These are phyloP conservation scores for Myotis daubentonii DNA, from an alignment of 2,797 vertebrate species.

Conservation along the genomic window DNA sequence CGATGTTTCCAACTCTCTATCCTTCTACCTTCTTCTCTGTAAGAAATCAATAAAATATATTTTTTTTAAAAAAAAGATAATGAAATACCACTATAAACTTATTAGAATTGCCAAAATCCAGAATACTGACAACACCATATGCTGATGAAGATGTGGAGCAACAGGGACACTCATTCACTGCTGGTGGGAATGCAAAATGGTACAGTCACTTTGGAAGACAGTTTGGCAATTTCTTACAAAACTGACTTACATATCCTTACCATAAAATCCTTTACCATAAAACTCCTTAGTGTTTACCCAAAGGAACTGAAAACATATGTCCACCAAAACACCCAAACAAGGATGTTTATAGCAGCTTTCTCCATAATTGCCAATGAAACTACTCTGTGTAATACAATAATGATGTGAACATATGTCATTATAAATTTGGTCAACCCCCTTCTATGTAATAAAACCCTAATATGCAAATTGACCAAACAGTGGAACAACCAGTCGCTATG, in stretches of 20 bases:
- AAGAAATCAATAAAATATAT: no score
- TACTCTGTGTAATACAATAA: not conserved
- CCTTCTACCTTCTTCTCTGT: no score
- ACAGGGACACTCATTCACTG: not conserved
- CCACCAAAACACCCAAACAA: not conserved
- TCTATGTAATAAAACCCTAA: no score
- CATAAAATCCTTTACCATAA: not conserved
- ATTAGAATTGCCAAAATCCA: not conserved
- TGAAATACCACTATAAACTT: not conserved
- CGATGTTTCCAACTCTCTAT: no score
- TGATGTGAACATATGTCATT: not conserved
- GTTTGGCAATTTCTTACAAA: not conserved
- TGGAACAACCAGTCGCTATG: no score
- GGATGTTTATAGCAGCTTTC: not conserved
- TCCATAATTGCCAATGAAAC: not conserved
- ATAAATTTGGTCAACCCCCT: not conserved
- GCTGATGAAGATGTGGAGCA: not conserved
- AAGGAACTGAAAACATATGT: not conserved
- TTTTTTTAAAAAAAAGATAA: not conserved
- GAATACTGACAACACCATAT: not conserved
- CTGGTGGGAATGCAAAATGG: not conserved
- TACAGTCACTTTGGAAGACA: not conserved
- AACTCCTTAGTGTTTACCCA: not conserved
- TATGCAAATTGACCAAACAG: no score
- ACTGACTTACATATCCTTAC: not conserved